Evolutionary conservation across 1,140 invertebrate species (phyloP), one percentile per base, ranked within the genome.

Genomic region (Diorhabda sublineata): DNA sequence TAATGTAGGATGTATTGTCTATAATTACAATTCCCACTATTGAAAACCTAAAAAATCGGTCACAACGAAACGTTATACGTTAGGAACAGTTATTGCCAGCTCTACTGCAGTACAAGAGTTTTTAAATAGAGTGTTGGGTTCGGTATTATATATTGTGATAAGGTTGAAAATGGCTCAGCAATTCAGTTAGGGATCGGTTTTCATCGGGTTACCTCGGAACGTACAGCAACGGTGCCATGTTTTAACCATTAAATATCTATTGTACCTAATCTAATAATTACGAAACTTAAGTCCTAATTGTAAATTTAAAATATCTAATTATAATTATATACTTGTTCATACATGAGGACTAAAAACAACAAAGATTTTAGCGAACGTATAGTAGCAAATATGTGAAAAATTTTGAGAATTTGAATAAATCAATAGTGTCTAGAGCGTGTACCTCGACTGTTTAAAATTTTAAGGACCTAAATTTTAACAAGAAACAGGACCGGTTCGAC

Each of bases 341-440:
- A 26, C 26, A 26, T 26, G 26, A 26, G 26, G 26, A 26, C 26
- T 26, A 26, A 26, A 26, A 26, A 26, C 26, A 26, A 26, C 26
- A 26, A 26, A 26, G 26, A 26, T 26, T 26, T 26, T 26, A 26
- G 26, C 26, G 26, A 26, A 26, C 26, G 26, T 26, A 26, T 26
- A 26, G 26, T 26, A 26, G 26, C 26, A 26, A 26, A 26, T 26
- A 26, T 26, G 3, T 8, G 47, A 52, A 52, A 52, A 8, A 52
- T 52, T 52, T n/a, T 6, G 47, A n/a, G n/a, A 52, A 52, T 52
- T 52, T 52, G 47, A 52, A 52, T 52, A 52, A 52, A 52, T 52
- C 47, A 52, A 52, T 52, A 52, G n/a, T 52, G 4, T 3, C 47
- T n/a, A 6, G 47, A 52, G 47, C 47, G 47, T n/a, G n/a, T 52